Base-by-base conservation (phyloP, 2,888 invertebrate species). In the Drosophila anceps region DNA sequence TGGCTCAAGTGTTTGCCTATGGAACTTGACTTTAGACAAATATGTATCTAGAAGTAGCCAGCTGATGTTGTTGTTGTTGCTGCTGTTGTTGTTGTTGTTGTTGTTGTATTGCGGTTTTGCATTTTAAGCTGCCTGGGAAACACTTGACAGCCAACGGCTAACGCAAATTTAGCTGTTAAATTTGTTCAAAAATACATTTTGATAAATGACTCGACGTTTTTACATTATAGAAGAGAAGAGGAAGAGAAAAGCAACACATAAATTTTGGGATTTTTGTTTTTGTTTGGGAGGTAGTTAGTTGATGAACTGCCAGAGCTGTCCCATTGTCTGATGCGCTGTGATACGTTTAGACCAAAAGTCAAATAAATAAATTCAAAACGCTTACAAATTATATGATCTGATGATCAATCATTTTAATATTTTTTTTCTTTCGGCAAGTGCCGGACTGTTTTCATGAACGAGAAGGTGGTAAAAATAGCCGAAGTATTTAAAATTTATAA, bases 111-210 rank as follows among this genome's bases (percentile, higher is more conserved):
- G 73, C 43, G 67, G 54, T 50, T 73, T 67, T 61, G 60, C 72
- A 71, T 64, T 54, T 73, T 67, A 70, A 80, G 76, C 75, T 71
- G 88, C 81, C 76, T 84, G 88, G 85, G 84, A 84, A 87, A 73
- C 61, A 75, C 64, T 55, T 76, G 71, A 65, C 54, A 72, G 39
- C 27, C 35, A 62, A 44, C 44, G 41, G 39, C 69, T 15, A 65
- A 61, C 64, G 69, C 76, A 84, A 84, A 84, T 84, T 84, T 82
- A 84, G 85, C 83, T 87, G 79, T 84, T 79, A 70, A 72, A 81
- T 70, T 62, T 65, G 82, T 33, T 79, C 63, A 71, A 63, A 81
- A 79, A 68, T 65, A 84, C 63, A 77, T 73, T 77, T 82, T 86
- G 84, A 84, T 86, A 84, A 86, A 84, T 86, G 83, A 86, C 74